Conservation (phyloP, 2,888 invertebrate genomes). For the Tetragnatha montana region DNA sequence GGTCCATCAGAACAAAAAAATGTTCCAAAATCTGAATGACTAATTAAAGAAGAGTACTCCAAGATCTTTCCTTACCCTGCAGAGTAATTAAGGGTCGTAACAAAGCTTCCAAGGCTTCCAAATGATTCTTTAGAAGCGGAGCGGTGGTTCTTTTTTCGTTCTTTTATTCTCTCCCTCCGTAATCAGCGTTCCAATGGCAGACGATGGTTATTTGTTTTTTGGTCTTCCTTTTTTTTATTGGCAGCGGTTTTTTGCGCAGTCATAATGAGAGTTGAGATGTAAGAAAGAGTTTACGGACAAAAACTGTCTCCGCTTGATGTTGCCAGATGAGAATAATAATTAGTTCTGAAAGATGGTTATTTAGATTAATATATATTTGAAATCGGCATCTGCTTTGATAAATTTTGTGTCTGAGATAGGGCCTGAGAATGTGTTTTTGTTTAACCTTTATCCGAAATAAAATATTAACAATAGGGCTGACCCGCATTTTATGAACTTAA, state of each 20-base stretch:
- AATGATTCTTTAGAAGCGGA: conserved; percentile 10
- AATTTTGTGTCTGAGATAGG: background rate
- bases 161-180: conserved; percentile 2
- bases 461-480: too few species aligned
- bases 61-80: conserved; percentile 10
- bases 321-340: conserved; percentile 54
- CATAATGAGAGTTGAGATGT: conserved; percentile 39
- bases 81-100: conserved; percentile 43
- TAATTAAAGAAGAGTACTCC: conserved; percentile 42
- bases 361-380: conserved; percentile 46
- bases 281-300: conserved; percentile 13
- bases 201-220: conserved; percentile 23
- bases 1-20: conserved; percentile 14
- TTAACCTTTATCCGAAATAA: too few species aligned
- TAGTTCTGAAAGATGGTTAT: conserved; percentile 58
- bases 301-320: conserved; percentile 2
- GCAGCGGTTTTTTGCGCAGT: background rate
- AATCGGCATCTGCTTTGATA: background rate
- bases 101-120: conserved; percentile 14
- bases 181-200: conserved; percentile 51
- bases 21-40: conserved; percentile 39
- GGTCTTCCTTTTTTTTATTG: conserved; percentile 1
- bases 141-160: background rate
- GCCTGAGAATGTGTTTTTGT: background rate
- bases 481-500: too few species aligned